phyloP scores from a whole-genome alignment of 2,797 vertebrate species.

The Myotis planiceps region DNA sequence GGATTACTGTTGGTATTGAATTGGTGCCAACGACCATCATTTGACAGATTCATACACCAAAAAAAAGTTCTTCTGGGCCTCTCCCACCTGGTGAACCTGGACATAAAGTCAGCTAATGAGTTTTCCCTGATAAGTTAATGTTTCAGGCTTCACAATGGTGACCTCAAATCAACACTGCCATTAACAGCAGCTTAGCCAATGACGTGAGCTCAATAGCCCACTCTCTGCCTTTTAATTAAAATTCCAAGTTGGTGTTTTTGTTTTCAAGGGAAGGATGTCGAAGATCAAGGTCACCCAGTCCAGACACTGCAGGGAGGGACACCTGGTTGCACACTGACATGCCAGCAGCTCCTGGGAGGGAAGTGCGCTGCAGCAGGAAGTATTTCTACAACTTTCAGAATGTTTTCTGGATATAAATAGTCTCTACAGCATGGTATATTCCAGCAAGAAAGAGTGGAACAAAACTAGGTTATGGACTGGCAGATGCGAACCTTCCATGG shows the following conservation, averaged over 20 bases:
- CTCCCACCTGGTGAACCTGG: constrained; percentile 27
- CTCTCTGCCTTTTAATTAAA: constrained; percentile 82
- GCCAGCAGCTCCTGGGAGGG: constrained; percentile 62
- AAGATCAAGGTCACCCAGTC: constrained; percentile 82
- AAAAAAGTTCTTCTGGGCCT: constrained; percentile 44
- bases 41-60: not conserved
- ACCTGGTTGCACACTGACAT: constrained; percentile 19
- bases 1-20: not conserved
- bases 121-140: constrained; percentile 48
- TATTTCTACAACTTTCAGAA: constrained; percentile 71
- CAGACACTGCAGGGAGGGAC: constrained; percentile 42
- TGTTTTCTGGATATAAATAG: constrained; percentile 73
- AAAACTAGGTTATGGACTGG: constrained; percentile 78
- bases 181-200: constrained; percentile 72
- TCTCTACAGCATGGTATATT: constrained; percentile 9
- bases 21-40: not conserved
- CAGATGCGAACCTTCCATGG: constrained; percentile 73
- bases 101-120: constrained; percentile 28
- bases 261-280: constrained; percentile 78
- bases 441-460: constrained; percentile 45
- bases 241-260: constrained; percentile 78
- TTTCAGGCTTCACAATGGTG: constrained; percentile 49
- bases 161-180: constrained; percentile 63
- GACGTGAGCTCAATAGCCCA: constrained; percentile 53
- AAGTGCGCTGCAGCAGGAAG: constrained; percentile 40